phyloP scores from a whole-genome alignment of 1,140 invertebrate genomes.

The Hormaphis cornu region DNA sequence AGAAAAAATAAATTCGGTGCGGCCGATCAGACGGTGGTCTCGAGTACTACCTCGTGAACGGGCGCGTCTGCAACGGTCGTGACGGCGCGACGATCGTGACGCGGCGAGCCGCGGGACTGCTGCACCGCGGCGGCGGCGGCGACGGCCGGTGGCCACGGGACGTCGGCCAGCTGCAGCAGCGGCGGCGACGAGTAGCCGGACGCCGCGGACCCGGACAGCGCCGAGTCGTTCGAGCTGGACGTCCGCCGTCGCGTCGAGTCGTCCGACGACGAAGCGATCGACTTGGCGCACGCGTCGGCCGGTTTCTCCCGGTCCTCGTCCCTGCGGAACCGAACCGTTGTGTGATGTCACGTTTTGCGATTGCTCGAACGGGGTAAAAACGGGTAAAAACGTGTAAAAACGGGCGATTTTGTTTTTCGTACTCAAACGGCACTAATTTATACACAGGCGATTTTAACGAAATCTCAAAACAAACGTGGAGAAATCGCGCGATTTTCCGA shows the following conservation, averaged over 20 bases:
- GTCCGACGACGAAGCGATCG: conserved; percentile 49
- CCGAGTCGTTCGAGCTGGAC: conserved; percentile 52
- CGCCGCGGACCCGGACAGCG: conserved; percentile 45
- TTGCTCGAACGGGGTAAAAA: too few species aligned
- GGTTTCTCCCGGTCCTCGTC: conserved; percentile 53
- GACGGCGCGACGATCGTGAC: too few species aligned
- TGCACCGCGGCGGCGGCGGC: conserved; percentile 12
- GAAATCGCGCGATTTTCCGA: too few species aligned
- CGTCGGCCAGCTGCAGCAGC: conserved; percentile 29
- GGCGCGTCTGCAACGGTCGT: neutral
- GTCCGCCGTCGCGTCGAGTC: conserved; percentile 53
- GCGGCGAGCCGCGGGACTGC: neutral
- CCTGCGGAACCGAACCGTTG: conserved; percentile 42
- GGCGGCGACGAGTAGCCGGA: conserved; percentile 39
- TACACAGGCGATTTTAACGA: too few species aligned
- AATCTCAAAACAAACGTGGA: too few species aligned
- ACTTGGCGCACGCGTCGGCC: conserved; percentile 48
- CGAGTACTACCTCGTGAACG: conserved; percentile 51
- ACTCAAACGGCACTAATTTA: too few species aligned
- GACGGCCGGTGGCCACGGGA: conserved; percentile 38
- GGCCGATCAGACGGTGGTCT: conserved; percentile 54
- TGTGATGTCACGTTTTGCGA: too few species aligned
- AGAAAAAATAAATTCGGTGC: conserved; percentile 21
- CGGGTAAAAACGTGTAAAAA: too few species aligned
- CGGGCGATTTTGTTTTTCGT: too few species aligned